A percentile compares a stretch with the other conserved stretches of the same genome.
These are phyloP conservation scores for Girardinus metallicus DNA, from an alignment of 2,797 vertebrate genomes.

Conservation along the genomic window DNA sequence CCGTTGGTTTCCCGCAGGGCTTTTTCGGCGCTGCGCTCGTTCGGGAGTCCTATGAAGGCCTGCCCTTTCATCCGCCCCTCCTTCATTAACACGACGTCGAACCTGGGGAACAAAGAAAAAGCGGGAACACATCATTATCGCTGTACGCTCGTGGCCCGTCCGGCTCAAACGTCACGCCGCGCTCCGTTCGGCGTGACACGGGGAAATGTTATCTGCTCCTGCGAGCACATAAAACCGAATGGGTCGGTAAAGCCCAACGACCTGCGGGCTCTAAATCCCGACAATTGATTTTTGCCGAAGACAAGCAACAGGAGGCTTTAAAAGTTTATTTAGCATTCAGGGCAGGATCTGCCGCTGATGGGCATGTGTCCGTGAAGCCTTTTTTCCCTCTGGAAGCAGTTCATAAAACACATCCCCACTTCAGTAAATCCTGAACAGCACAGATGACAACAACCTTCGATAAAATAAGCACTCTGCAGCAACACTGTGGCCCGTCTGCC, in stretches of 20 bases:
- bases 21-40: slow-evolving; percentile 90
- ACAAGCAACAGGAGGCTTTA: slow-evolving; percentile 10
- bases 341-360: background rate
- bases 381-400: background rate
- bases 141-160: background rate
- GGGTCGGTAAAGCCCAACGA: background rate
- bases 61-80: slow-evolving; percentile 99
- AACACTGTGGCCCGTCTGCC: background rate
- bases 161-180: background rate
- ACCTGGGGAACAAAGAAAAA: slow-evolving; percentile 80
- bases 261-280: slow-evolving; percentile 7
- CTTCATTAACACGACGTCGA: slow-evolving; percentile 97
- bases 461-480: background rate
- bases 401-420: background rate
- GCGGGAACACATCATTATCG: slow-evolving; percentile 40
- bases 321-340: slow-evolving; percentile 7
- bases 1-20: slow-evolving; percentile 95
- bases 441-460: background rate
- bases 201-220: slow-evolving; percentile 13
- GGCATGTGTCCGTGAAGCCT: background rate
- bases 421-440: background rate
- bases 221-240: background rate
- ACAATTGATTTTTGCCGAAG: slow-evolving; percentile 1
- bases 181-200: background rate
- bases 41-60: slow-evolving; percentile 96